Base-by-base conservation (phyloP, 2,113 vertebrate species). In the Otus sunia region DNA sequence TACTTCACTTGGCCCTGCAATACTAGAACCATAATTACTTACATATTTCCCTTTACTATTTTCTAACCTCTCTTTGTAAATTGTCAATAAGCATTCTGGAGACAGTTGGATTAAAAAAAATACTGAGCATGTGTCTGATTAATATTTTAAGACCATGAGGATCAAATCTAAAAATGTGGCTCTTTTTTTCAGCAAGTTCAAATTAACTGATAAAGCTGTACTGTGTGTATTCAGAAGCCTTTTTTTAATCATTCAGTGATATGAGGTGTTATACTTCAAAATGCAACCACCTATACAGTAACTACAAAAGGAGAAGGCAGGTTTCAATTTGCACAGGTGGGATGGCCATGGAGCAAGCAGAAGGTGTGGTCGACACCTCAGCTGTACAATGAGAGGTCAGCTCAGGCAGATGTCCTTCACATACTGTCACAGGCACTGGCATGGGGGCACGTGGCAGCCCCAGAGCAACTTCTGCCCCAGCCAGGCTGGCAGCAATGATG, bases 341-440 rank as follows among this genome's bases (percentile, higher is more conserved):
- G 67, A 81, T 92, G 83, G 81, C 84, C 90, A 39, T 60, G 85
- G 30, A 64, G 43, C 4, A 21, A 92, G 45, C 3, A 18, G 88
- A 68, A 86, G 76, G 63, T 89, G 71, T 49, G 34, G 63, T 92
- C 17, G 71, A 94, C 74, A 93, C 95, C 60, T 73, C 50, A 41
- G 97, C 94, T 96, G 93, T 96, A 97, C 98, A 98, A 98, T 96
- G 97, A 98, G 97, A 95, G 96, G 98, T 98, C 98, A 98, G 97
- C 98, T 97, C 96, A 89, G 98, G 97, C 94, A 95, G 97, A 96
- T 93, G 84, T 88, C 95, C 93, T 98, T 97, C 92, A 94, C 94
- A 49, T 83, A 94, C 97, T 96, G 97, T 97, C 97, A 96, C 96
- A 97, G 96, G 91, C 68, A 78, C 97, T 95, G 97, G 97, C 94